Conservation (phyloP, 2,113 vertebrate genomes). For the Anhinga rufa region DNA sequence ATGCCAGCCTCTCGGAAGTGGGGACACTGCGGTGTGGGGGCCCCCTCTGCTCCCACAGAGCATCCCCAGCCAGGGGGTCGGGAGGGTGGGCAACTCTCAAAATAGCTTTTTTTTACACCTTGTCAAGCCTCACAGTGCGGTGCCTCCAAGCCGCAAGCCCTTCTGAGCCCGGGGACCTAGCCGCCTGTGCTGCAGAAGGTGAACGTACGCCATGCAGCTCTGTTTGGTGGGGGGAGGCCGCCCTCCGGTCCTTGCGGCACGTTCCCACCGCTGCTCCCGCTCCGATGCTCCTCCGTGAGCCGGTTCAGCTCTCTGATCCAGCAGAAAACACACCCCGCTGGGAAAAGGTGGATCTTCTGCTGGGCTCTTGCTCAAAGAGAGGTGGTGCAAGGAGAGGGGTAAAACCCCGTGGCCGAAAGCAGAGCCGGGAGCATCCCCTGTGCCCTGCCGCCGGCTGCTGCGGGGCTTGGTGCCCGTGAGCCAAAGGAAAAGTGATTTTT, state of each 20-base stretch:
- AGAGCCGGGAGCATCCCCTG: not conserved
- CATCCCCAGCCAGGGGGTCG: not conserved
- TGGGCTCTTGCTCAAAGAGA: too few relatives aligned
- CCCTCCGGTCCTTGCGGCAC: not conserved
- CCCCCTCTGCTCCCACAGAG: not conserved
- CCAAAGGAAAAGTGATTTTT: not conserved
- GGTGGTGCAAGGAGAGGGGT: not conserved
- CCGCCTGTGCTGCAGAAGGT: not conserved
- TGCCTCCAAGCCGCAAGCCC: not conserved
- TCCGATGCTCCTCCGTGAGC: too few relatives aligned
- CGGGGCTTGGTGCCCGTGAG: not conserved
- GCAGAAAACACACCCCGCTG: not conserved
- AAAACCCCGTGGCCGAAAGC: fast-evolving
- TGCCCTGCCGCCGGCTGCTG: not conserved
- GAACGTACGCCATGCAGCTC: not conserved
- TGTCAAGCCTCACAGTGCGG: fast-evolving
- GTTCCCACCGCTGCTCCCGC: not conserved
- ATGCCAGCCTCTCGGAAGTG: not conserved
- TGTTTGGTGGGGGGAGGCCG: not conserved
- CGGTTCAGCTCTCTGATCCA: fast-evolving
- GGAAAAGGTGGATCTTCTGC: not conserved
- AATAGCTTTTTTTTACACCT: not conserved
- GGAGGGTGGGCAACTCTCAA: fast-evolving
- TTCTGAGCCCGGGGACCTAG: not conserved
- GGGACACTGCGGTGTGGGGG: not conserved